Base-by-base conservation (phyloP, 2,113 vertebrate species). In the Poeciliopsis prolifica region DNA sequence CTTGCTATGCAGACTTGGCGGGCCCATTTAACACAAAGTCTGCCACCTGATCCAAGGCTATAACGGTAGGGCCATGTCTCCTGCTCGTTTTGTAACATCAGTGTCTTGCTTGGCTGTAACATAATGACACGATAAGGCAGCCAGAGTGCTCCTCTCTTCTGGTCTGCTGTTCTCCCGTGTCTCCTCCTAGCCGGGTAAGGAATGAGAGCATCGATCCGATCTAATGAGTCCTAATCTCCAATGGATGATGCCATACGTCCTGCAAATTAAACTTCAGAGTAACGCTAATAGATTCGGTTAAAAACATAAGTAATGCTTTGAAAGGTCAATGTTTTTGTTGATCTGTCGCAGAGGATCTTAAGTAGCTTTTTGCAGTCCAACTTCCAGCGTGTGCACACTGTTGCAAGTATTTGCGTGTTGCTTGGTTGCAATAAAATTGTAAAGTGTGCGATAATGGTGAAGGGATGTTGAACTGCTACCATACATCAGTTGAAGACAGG, bases 401-500 rank as follows among this genome's bases (percentile, higher is more conserved):
- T 26, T 61, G 24, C 17, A 15, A 7, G 35, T 62, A 26, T 61
- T 30, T 30, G 68, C 28, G 9, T 9, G 33, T 9, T 17, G 68
- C 33, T 24, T 30, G 1, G 42, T 37, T 70, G 63, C 51, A 70
- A 61, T 86, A 66, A 77, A 86, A 85, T 81, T 60, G 60, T 87
- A 78, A 85, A 72, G 73, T 82, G 29, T 26, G 3, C 48, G 51
- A 84, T 78, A 76, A 71, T 54, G 65, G 26, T 28, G n/a, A 60
- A 58, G 68, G 19, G 5, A 65, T 28, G 44, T 42, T 75, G 5
- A 62, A 86, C 85, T 79, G 85, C 63, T 14, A 70, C 83, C 26
- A 88, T 93, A 83, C 74, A 90, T 92, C 80, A 90, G 62, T 61
- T 3, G 19, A 40, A 78, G 61, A 84, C 80, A 83, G 33, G 44